A percentile compares a stretch with the other conserved stretches of the same genome.
phyloP scores from a whole-genome alignment of 1,140 invertebrate species.

The Holcopasites calliopsidis region DNA sequence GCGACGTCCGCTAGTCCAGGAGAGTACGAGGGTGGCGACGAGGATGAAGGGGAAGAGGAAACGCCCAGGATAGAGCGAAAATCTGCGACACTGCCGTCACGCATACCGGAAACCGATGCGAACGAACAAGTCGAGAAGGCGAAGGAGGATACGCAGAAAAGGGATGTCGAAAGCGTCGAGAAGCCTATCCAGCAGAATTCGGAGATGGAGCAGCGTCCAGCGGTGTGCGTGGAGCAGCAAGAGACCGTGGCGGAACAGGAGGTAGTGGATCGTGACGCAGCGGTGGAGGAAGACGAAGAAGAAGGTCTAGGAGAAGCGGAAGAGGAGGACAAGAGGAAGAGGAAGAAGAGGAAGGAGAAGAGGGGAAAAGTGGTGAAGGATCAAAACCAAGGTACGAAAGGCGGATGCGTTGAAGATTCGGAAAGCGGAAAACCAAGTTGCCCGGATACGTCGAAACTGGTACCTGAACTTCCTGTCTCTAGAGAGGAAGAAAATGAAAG shows the following conservation, averaged over 20 bases:
- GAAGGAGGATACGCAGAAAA: constrained; percentile 4
- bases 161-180: constrained; percentile 18
- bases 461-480: constrained; percentile 50
- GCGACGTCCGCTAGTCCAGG: constrained; percentile 75
- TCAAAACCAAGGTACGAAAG: constrained; percentile 10
- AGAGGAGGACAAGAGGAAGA: not conserved
- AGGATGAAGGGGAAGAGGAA: constrained; percentile 74
- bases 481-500: constrained; percentile 52
- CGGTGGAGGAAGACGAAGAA: not conserved
- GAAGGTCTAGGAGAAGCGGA: not conserved
- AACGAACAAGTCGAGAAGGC: constrained; percentile 31
- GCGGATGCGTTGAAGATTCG: constrained; percentile 44
- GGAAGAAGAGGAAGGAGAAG: not conserved
- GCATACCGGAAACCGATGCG: constrained; percentile 8
- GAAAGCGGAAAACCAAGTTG: constrained; percentile 39
- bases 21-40: constrained; percentile 81
- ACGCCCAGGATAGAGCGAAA: constrained; percentile 66
- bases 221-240: constrained; percentile 4
- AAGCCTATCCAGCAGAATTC: constrained; percentile 6
- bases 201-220: not conserved
- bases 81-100: constrained; percentile 25
- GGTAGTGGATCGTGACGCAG: not conserved
- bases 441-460: constrained; percentile 57
- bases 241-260: not conserved
- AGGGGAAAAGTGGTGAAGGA: not conserved